Conservation (phyloP, 2,113 vertebrate genomes). For the Okapia johnstoni region DNA sequence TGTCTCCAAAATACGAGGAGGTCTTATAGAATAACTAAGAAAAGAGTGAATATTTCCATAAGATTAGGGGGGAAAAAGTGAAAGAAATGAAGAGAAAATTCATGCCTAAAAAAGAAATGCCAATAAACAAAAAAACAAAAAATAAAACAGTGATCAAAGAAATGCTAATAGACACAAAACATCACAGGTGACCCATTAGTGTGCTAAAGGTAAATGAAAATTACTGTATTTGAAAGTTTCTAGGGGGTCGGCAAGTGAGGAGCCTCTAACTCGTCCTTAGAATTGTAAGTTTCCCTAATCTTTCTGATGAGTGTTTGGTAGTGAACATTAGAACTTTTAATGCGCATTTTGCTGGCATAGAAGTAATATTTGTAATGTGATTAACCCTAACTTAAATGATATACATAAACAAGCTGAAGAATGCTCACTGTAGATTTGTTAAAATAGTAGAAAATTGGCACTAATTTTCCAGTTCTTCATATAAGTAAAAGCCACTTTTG, state of each 20-base stretch:
- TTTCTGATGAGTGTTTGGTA: background rate
- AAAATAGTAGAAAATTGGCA: background rate
- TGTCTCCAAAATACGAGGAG: background rate
- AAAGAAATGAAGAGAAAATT: background rate
- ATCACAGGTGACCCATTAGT: background rate
- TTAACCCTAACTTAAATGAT: background rate
- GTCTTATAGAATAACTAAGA: background rate
- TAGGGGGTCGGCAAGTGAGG: background rate
- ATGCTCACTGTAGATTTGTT: background rate
- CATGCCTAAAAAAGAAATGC: background rate
- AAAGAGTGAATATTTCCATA: background rate
- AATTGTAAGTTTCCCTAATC: background rate
- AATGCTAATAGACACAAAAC: background rate
- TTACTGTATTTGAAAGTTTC: background rate
- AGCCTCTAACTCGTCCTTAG: background rate
- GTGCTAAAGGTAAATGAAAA: background rate
- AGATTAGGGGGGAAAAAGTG: background rate
- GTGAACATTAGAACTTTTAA: background rate
- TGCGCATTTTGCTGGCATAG: background rate
- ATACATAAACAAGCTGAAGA: background rate
- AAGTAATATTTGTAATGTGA: background rate
- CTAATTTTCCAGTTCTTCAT: background rate
- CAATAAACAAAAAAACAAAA: background rate
- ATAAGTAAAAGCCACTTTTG: background rate
- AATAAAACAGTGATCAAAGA: background rate